These are phyloP conservation scores for Drosophila nannoptera DNA, from an alignment of 1,140 invertebrate species.

Conservation along the genomic window DNA sequence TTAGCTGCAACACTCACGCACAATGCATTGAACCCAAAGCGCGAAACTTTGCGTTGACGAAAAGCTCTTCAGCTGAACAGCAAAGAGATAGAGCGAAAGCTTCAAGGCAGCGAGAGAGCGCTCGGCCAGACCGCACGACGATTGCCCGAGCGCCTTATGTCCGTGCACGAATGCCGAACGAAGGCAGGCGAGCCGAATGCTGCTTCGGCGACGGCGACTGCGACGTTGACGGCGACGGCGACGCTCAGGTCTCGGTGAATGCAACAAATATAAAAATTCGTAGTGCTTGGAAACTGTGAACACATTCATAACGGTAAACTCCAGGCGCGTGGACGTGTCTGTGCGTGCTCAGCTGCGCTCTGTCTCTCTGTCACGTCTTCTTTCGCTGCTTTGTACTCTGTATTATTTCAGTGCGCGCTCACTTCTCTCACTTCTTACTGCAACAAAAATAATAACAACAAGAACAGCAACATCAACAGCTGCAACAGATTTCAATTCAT, in stretches of 20 bases:
- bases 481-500: slow-evolving; percentile 37
- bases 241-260: slow-evolving; percentile 17
- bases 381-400: slow-evolving; percentile 64
- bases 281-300: slow-evolving; percentile 50
- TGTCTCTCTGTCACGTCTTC: slow-evolving; percentile 56
- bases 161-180: slow-evolving; percentile 42
- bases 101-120: slow-evolving; percentile 1
- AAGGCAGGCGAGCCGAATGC: neutral
- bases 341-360: slow-evolving; percentile 30
- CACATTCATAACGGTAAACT: slow-evolving; percentile 69
- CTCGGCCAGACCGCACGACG: slow-evolving; percentile 26
- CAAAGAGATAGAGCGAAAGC: slow-evolving; percentile 16
- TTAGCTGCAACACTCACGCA: slow-evolving; percentile 21
- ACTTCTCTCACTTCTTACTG: slow-evolving; percentile 35
- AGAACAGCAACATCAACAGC: slow-evolving; percentile 15
- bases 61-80: slow-evolving; percentile 46
- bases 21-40: slow-evolving; percentile 54
- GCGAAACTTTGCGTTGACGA: slow-evolving; percentile 10
- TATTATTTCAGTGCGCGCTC: slow-evolving; percentile 40
- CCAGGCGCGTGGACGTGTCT: slow-evolving; percentile 60
- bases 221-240: too few species aligned
- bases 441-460: slow-evolving; percentile 18
- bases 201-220: too few species aligned
- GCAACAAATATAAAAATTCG: slow-evolving; percentile 71
- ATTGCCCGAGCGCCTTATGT: slow-evolving; percentile 42